These are phyloP conservation scores for Fragum fragum DNA, from an alignment of 2,888 invertebrate species.

Conservation along the genomic window DNA sequence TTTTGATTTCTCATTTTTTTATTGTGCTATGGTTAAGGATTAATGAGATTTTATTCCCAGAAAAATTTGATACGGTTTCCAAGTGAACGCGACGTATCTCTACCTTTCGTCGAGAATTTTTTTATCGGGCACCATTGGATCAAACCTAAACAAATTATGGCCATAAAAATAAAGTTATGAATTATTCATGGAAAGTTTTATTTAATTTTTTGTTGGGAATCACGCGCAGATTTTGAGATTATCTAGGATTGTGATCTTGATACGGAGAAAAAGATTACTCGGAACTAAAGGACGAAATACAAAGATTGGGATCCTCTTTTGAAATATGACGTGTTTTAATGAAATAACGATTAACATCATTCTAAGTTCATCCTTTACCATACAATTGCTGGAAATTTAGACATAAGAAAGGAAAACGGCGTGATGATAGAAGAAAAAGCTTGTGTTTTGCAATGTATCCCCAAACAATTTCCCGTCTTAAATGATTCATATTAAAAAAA, in stretches of 20 bases:
- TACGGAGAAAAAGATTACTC: conserved; percentile 1
- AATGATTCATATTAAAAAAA: too few species aligned
- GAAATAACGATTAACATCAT: neutral
- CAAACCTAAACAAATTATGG: conserved; percentile 29
- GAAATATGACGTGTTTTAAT: conserved; percentile 2
- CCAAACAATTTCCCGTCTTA: too few species aligned
- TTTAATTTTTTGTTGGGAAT: conserved; percentile 27
- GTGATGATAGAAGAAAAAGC: too few species aligned
- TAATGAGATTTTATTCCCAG: neutral
- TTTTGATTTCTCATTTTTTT: too few species aligned
- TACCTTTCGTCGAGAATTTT: conserved; percentile 18
- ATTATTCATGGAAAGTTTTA: conserved; percentile 33
- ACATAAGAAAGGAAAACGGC: too few species aligned
- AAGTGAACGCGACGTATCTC: conserved; percentile 13
- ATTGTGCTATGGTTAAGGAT: neutral
- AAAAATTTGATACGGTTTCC: conserved; percentile 11
- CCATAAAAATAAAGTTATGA: conserved; percentile 28
- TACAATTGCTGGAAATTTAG: too few species aligned
- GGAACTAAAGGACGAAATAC: neutral
- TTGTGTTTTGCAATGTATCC: too few species aligned
- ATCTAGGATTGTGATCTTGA: conserved; percentile 16
- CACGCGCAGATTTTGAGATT: conserved; percentile 27
- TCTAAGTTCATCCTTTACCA: neutral
- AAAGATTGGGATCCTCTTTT: neutral
- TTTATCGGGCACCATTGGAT: conserved; percentile 21